Conservation (phyloP, 2,888 invertebrate genomes). For the Plusia festucae region DNA sequence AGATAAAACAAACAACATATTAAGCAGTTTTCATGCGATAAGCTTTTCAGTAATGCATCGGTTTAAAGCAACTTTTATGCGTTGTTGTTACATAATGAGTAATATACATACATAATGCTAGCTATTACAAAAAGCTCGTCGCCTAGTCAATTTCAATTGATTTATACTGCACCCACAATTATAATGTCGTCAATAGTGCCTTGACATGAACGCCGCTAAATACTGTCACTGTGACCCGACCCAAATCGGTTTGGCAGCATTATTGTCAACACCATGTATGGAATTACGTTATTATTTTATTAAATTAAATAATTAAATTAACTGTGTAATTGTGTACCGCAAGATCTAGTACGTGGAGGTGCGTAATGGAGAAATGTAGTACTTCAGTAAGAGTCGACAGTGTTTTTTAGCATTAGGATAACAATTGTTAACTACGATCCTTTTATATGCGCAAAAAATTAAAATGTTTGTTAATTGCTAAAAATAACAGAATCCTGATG, state of each 20-base stretch:
- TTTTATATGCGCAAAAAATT: no score
- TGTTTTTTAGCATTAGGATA: no score
- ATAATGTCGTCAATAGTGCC: constrained; percentile 4
- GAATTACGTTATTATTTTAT: not conserved
- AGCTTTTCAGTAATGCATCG: not conserved
- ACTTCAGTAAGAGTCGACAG: no score
- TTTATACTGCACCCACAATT: constrained; percentile 1
- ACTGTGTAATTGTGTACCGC: not conserved
- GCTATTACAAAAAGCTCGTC: constrained; percentile 1
- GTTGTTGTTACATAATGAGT: not conserved
- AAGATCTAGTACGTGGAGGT: no score
- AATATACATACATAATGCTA: no score
- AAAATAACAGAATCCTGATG: no score
- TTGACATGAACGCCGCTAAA: constrained; percentile 1
- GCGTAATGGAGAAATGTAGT: no score
- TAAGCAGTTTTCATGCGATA: not conserved
- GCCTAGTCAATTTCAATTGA: constrained; percentile 4
- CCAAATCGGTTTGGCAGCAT: not conserved
- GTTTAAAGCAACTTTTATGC: not conserved
- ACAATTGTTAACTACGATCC: no score
- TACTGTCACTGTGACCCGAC: not conserved
- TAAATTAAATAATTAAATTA: no score
- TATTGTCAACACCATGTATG: not conserved
- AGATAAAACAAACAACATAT: no score
- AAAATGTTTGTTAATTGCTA: no score